Evolutionary conservation across 2,113 vertebrate species (phyloP), one percentile per base, ranked within the genome.

Genomic region (Hepsetus odoe): DNA sequence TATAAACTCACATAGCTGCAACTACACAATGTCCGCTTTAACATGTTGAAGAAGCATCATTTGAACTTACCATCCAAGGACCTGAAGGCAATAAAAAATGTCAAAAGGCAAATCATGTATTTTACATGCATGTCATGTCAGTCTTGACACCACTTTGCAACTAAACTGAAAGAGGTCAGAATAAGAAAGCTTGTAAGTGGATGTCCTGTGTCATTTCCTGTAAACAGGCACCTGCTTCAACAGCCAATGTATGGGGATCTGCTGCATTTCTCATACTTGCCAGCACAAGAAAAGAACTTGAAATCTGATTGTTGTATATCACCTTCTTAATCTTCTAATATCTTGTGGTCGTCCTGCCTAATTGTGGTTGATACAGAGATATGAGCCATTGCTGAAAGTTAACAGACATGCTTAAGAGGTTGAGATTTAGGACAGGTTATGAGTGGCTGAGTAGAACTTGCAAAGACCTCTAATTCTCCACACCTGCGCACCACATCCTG

Each of bases 41-140:
- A 55, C 24, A 22, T 55, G 8, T 16, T 44, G 26, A 64, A 49
- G 14, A 38, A 16, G 4, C 12, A 42, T 28, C 26, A 51, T 65
- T 3, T 8, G 3, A 16, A 82, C 90, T 85, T 78, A 91, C 90
- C 85, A 44, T 76, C 69, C 69, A 74, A 73, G 77, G 66, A 68
- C 1, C 69, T 40, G 32, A 72, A 58, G 4, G 8, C 38, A 26
- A 4, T 16, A 6, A 74, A 51, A 65, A 81, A 58, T n/a, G 55
- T 65, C 66, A 67, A 74, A 74, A 74, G 4, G 11, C 20, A 30
- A 74, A 24, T 22, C 65, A 81, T 58, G 40, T 70, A 22, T 55
- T 70, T 74, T 44, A 64, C 68, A 40, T 46, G 1, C 68, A 70
- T 81, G 13, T 70, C 55, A 72, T 44, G 5, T 13, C 35, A 26